These are phyloP conservation scores for Tetragnatha versicolor DNA, from an alignment of 1,140 invertebrate genomes.

Conservation along the genomic window DNA sequence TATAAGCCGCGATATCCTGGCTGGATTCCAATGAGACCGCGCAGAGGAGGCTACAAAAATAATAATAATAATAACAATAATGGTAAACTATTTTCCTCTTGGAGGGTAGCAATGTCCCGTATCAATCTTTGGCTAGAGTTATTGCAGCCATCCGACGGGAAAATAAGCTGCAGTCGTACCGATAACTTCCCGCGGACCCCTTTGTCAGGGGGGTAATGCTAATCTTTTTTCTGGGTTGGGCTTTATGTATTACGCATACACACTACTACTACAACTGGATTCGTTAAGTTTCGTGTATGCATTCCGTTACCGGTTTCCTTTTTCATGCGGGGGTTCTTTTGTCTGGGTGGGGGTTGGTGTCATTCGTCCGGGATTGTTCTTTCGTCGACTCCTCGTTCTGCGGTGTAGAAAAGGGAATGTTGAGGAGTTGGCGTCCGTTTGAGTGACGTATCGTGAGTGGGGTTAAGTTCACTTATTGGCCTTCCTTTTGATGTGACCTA, in stretches of 20 bases:
- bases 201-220: too few species aligned
- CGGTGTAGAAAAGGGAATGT: too few species aligned
- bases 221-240: too few species aligned
- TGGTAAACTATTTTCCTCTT: constrained; percentile 15
- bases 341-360: not conserved
- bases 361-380: not conserved
- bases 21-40: not conserved
- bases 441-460: too few species aligned
- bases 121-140: constrained; percentile 33
- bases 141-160: constrained; percentile 19
- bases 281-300: too few species aligned
- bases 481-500: too few species aligned
- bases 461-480: too few species aligned
- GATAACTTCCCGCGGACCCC: not conserved
- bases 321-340: not conserved
- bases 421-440: too few species aligned
- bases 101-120: constrained; percentile 13
- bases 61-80: not conserved
- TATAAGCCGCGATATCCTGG: constrained; percentile 14
- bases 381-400: too few species aligned
- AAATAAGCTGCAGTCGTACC: constrained; percentile 21
- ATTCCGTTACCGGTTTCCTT: too few species aligned
- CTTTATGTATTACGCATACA: too few species aligned
- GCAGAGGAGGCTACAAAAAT: not conserved
- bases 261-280: too few species aligned